phyloP scores from a whole-genome alignment of 2,888 invertebrate genomes.

The Brenthis hecate region DNA sequence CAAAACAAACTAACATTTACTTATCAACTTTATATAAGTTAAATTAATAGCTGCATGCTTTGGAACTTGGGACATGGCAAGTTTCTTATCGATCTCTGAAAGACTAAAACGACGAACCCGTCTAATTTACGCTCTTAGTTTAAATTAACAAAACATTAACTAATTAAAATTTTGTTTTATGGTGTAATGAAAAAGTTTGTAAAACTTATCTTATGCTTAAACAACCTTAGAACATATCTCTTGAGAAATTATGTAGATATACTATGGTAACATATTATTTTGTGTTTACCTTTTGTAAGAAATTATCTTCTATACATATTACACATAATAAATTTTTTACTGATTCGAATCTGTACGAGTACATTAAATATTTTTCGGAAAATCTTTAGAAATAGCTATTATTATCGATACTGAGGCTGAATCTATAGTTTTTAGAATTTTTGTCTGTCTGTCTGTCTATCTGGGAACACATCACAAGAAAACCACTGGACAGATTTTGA shows the following conservation, averaged over 20 bases:
- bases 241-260: neutral
- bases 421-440: too few relatives aligned
- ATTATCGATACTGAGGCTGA: too few relatives aligned
- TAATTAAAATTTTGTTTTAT: constrained; percentile 31
- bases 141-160: constrained; percentile 32
- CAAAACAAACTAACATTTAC: neutral
- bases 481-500: too few relatives aligned
- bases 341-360: too few relatives aligned
- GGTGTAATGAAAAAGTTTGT: neutral
- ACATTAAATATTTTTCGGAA: too few relatives aligned
- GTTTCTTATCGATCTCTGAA: constrained; percentile 34
- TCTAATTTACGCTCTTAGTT: constrained; percentile 26
- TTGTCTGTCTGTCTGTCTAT: too few relatives aligned
- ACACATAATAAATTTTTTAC: too few relatives aligned
- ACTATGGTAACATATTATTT: neutral
- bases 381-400: too few relatives aligned
- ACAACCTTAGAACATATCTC: too few relatives aligned
- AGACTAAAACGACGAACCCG: constrained; percentile 27
- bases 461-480: too few relatives aligned
- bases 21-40: constrained; percentile 25
- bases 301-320: neutral
- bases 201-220: neutral
- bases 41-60: constrained; percentile 37
- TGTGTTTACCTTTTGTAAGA: neutral
- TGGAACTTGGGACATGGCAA: constrained; percentile 31